phyloP scores from a whole-genome alignment of 2,113 vertebrate species.

The Ceratotherium simum region DNA sequence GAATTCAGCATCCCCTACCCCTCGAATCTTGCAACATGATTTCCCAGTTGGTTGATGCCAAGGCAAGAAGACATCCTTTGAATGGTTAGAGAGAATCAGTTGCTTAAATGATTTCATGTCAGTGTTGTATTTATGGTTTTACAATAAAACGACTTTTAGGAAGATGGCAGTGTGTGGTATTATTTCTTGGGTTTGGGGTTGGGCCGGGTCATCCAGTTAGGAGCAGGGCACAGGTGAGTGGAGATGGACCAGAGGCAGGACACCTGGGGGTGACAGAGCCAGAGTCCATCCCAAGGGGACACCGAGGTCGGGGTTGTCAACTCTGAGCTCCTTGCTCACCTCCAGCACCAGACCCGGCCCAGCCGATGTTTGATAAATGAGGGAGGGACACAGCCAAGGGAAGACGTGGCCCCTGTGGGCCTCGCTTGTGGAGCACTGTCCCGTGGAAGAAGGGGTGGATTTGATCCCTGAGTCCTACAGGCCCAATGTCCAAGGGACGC shows the following conservation, averaged over 20 bases:
- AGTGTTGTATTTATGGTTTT: conserved; percentile 93
- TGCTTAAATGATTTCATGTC: conserved; percentile 90
- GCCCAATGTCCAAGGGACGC: background rate
- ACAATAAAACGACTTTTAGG: conserved; percentile 90
- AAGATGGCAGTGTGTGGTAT: conserved; percentile 60
- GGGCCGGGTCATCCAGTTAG: accelerated
- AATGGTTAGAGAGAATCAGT: conserved; percentile 88
- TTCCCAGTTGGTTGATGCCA: conserved; percentile 87
- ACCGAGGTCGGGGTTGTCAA: accelerated
- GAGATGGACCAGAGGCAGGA: background rate
- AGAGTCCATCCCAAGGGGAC: background rate
- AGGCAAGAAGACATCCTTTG: conserved; percentile 87
- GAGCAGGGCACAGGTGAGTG: background rate
- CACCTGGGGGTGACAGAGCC: too few relatives aligned
- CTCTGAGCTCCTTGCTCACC: background rate
- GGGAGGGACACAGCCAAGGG: too few relatives aligned
- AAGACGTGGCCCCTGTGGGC: accelerated
- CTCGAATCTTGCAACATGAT: conserved; percentile 84
- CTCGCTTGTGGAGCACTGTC: background rate
- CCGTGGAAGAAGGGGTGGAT: background rate
- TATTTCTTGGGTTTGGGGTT: conserved; percentile 49
- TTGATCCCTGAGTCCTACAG: background rate
- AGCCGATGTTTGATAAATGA: accelerated
- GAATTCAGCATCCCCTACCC: conserved; percentile 72
- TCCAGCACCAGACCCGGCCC: accelerated